phyloP scores from a whole-genome alignment of 2,888 invertebrate species.

The Halictus quadricinctus region DNA sequence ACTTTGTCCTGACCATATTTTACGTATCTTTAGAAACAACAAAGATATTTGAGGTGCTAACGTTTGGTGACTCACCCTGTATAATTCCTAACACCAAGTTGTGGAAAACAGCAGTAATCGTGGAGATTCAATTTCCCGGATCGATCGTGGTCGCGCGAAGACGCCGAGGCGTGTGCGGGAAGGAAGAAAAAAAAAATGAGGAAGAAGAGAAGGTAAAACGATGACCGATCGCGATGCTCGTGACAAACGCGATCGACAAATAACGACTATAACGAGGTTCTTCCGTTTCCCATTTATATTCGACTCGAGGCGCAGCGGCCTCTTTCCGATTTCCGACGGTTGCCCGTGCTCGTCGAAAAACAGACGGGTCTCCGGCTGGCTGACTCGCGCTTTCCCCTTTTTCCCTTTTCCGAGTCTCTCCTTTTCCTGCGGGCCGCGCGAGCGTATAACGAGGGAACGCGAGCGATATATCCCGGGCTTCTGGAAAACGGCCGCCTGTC shows the following conservation, averaged over 20 bases:
- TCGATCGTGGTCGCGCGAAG: background rate
- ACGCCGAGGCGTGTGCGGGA: background rate
- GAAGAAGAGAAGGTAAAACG: background rate
- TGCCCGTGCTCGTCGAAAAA: slow-evolving; percentile 22
- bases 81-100: no score
- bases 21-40: no score
- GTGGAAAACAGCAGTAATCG: no score
- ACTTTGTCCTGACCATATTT: no score
- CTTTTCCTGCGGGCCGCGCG: background rate
- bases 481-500: slow-evolving; percentile 43
- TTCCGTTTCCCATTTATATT: slow-evolving; percentile 55
- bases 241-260: slow-evolving; percentile 47
- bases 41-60: no score
- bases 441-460: slow-evolving; percentile 22
- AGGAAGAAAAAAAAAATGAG: no score
- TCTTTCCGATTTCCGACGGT: slow-evolving; percentile 45
- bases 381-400: background rate
- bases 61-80: no score
- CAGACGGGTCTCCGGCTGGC: slow-evolving; percentile 5
- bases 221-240: slow-evolving; percentile 44
- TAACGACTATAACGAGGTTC: slow-evolving; percentile 50
- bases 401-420: slow-evolving; percentile 3
- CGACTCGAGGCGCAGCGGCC: slow-evolving; percentile 13
- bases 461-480: slow-evolving; percentile 42
- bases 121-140: slow-evolving; percentile 21